Conservation (phyloP, 2,113 vertebrate genomes). For the Galbula dea region DNA sequence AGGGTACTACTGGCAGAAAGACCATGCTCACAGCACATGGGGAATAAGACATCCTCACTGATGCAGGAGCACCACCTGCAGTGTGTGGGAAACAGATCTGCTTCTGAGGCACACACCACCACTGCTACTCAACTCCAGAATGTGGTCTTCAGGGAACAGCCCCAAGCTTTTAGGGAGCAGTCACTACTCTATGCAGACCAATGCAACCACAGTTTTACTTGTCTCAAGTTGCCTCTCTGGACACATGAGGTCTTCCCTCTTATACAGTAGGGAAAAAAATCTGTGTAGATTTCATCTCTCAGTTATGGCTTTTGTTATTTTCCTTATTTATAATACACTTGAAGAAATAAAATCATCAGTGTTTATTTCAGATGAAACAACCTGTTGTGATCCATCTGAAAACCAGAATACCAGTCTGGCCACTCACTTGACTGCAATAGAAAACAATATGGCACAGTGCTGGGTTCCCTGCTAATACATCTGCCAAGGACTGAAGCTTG, state of each 20-base stretch:
- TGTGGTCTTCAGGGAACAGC: background rate
- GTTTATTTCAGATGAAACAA: background rate
- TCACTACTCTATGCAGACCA: background rate
- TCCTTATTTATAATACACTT: background rate
- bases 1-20: background rate
- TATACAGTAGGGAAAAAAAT: background rate
- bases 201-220: background rate
- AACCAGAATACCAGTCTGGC: background rate
- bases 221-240: background rate
- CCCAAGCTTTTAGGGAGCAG: background rate
- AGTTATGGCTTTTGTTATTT: background rate
- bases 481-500: background rate
- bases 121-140: background rate
- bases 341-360: background rate
- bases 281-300: background rate
- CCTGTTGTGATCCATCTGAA: background rate
- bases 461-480: background rate
- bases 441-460: background rate
- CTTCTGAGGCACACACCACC: background rate
- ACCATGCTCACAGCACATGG: accelerated
- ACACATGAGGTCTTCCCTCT: background rate
- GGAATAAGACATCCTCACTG: background rate
- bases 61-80: background rate
- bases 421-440: background rate
- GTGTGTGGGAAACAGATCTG: background rate